Conservation (phyloP, 2,797 vertebrate genomes). For the Nannoperca obscura region DNA sequence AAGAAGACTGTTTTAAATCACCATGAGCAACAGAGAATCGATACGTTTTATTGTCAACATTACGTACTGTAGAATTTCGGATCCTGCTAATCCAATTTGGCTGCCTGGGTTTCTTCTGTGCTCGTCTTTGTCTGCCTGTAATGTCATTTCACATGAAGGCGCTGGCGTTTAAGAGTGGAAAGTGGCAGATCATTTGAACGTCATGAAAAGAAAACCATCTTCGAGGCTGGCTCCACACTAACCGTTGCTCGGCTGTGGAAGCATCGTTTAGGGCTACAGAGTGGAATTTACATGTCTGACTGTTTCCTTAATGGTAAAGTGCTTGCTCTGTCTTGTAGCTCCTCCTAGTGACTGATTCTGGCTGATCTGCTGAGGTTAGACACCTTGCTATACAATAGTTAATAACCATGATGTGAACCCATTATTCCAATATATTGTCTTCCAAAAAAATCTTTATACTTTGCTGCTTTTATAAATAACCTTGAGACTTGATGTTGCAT, state of each 20-base stretch:
- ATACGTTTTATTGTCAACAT: conserved; percentile 11
- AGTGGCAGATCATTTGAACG: background rate
- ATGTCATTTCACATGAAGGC: conserved; percentile 4
- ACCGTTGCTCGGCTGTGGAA: background rate
- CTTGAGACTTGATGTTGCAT: background rate
- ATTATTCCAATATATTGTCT: no score
- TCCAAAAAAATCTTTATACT: background rate
- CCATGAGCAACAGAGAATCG: background rate
- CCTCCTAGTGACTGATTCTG: conserved; percentile 48
- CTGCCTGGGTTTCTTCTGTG: background rate
- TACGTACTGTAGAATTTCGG: background rate
- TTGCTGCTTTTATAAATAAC: background rate
- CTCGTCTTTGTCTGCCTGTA: background rate
- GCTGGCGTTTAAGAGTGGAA: background rate
- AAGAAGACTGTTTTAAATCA: background rate
- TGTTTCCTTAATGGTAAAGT: background rate
- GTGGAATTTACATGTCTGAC: background rate
- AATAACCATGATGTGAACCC: background rate
- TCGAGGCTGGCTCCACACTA: background rate
- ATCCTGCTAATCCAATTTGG: background rate
- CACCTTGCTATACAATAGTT: background rate
- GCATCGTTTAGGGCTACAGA: background rate
- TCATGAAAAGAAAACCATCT: background rate
- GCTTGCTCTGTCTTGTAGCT: background rate
- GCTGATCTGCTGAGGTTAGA: background rate